These are phyloP conservation scores for Prunella strophiata DNA, from an alignment of 2,797 vertebrate species.

Conservation along the genomic window DNA sequence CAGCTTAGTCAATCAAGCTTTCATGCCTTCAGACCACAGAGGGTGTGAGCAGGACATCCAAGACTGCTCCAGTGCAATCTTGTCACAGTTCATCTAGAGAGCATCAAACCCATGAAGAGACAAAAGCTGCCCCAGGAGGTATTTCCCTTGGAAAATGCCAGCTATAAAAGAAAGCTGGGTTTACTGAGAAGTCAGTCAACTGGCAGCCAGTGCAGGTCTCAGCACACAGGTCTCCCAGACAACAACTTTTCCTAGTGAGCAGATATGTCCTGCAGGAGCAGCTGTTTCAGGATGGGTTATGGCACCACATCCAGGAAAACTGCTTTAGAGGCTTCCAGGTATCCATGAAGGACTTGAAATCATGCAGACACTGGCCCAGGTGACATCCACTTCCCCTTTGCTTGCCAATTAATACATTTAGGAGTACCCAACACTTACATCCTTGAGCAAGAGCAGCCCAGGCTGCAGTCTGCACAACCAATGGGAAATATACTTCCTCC, in stretches of 20 bases:
- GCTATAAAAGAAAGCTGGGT: not conserved
- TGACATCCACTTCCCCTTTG: not conserved
- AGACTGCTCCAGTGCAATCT: not conserved
- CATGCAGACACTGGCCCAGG: not conserved
- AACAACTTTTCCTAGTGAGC: not conserved
- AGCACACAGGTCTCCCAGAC: not conserved
- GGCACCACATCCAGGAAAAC: not conserved
- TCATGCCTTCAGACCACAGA: not conserved
- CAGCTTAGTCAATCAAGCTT: not conserved
- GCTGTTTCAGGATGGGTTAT: not conserved
- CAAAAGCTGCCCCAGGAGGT: not conserved
- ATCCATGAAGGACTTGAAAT: not conserved
- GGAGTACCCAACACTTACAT: not conserved
- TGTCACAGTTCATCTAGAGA: not conserved
- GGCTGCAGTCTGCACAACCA: accelerated
- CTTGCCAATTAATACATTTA: not conserved
- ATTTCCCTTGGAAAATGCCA: not conserved
- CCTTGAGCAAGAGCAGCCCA: not conserved
- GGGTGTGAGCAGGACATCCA: not conserved
- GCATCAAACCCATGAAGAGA: not conserved
- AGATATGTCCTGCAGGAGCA: not conserved
- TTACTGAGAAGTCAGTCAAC: not conserved
- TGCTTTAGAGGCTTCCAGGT: not conserved
- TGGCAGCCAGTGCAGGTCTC: not conserved
- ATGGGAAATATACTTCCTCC: not conserved